Evolutionary conservation across 2,113 vertebrate genomes (phyloP).

Genomic region (Gymnogyps californianus): DNA sequence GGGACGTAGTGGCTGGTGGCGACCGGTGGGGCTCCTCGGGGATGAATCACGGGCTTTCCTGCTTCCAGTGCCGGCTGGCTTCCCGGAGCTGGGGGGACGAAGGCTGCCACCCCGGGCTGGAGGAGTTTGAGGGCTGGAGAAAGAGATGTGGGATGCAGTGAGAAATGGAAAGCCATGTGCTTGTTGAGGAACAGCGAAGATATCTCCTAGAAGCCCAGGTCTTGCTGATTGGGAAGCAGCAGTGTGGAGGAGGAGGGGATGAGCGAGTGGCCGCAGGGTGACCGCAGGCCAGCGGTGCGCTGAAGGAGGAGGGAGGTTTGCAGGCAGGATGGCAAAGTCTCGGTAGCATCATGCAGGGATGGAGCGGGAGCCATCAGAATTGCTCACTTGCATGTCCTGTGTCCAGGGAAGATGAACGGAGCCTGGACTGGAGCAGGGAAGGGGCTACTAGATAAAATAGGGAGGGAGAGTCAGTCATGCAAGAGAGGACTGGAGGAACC

Average conservation of each 20-base stretch:
- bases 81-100: background rate
- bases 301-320: background rate
- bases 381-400: accelerated
- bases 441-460: background rate
- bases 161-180: background rate
- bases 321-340: background rate
- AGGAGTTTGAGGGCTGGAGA: background rate
- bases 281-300: background rate
- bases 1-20: accelerated
- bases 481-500: background rate
- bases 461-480: background rate
- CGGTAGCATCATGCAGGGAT: background rate
- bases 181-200: background rate
- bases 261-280: accelerated
- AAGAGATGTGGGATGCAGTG: background rate
- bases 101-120: background rate
- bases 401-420: background rate
- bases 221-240: background rate
- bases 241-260: background rate
- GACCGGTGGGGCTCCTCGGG: accelerated
- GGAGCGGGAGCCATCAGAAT: background rate
- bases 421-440: background rate
- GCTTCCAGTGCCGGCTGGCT: background rate
- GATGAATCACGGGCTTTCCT: background rate
- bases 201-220: background rate